A percentile compares a stretch with the other conserved stretches of the same genome.
phyloP scores from a whole-genome alignment of 2,113 vertebrate species.

The Mustelus asterias region DNA sequence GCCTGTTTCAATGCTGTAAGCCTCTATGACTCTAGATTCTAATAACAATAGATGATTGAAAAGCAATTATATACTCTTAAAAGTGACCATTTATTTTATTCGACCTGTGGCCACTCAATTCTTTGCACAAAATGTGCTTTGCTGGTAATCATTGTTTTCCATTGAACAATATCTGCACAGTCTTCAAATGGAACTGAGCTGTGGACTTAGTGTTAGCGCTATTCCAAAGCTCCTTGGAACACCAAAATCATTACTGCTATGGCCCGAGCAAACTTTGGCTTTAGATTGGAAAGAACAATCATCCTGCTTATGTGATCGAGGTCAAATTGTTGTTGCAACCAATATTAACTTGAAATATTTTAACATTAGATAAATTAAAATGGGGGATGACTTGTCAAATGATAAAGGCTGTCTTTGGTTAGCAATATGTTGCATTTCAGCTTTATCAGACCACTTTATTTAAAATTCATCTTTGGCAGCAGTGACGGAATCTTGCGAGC shows the following conservation, averaged over 20 bases:
- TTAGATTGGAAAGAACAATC: not conserved
- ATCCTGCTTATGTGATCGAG: not conserved
- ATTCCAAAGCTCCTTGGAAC: not conserved
- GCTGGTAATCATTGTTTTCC: not conserved
- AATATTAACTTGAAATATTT: not conserved
- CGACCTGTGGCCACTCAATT: not conserved
- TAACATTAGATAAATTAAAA: not conserved
- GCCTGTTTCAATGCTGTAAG: no score
- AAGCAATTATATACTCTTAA: not conserved
- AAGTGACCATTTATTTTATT: not conserved
- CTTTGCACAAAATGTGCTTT: not conserved
- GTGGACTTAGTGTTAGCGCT: not conserved
- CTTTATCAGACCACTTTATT: not conserved
- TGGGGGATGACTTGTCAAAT: not conserved
- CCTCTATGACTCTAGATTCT: no score
- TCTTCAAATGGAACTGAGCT: not conserved
- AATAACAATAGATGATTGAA: slow-evolving; percentile 42
- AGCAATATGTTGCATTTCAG: not conserved
- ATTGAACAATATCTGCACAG: not conserved
- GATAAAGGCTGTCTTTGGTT: not conserved
- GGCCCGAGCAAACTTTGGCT: not conserved
- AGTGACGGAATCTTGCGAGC: not conserved
- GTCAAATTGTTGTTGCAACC: not conserved
- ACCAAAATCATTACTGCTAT: not conserved
- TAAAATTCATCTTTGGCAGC: not conserved